phyloP scores from a whole-genome alignment of 2,888 invertebrate species.

The Eulithis prunata region DNA sequence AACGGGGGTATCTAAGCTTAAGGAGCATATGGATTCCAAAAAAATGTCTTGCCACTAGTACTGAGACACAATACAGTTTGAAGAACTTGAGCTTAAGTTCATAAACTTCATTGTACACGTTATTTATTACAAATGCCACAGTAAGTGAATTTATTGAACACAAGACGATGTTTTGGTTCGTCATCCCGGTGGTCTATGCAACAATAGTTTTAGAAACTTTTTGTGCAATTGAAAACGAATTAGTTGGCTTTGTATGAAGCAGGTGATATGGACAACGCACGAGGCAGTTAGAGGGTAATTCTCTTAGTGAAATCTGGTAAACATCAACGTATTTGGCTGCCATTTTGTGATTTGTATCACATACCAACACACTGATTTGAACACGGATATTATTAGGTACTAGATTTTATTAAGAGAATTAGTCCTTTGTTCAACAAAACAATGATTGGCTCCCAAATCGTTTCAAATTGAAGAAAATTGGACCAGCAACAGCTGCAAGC shows the following conservation, averaged over 20 bases:
- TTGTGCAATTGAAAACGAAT: slow-evolving; percentile 65
- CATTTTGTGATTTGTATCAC: no score
- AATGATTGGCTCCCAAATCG: slow-evolving; percentile 22
- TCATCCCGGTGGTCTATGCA: slow-evolving; percentile 16
- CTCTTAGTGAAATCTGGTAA: no score
- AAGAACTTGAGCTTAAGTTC: slow-evolving; percentile 9
- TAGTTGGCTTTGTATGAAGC: slow-evolving; percentile 59
- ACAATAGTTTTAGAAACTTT: slow-evolving; percentile 25
- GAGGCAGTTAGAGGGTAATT: slow-evolving; percentile 21
- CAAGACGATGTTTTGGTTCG: slow-evolving; percentile 16
- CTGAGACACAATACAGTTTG: background rate
- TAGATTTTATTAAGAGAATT: no score
- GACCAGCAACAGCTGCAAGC: slow-evolving; percentile 24
- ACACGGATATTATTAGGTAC: no score
- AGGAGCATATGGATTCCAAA: no score
- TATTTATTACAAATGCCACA: slow-evolving; percentile 33
- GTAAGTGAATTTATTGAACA: slow-evolving; percentile 34
- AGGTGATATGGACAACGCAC: slow-evolving; percentile 48
- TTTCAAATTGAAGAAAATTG: slow-evolving; percentile 32
- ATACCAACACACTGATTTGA: no score
- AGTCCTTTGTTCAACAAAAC: slow-evolving; percentile 25
- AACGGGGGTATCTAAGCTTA: no score
- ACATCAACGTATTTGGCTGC: no score
- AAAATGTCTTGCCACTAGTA: no score
- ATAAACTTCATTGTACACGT: slow-evolving; percentile 18